A percentile compares a stretch with the other conserved stretches of the same genome.
Evolutionary conservation across 1,140 invertebrate genomes (phyloP).

Genomic region (Hetaerina americana): DNA sequence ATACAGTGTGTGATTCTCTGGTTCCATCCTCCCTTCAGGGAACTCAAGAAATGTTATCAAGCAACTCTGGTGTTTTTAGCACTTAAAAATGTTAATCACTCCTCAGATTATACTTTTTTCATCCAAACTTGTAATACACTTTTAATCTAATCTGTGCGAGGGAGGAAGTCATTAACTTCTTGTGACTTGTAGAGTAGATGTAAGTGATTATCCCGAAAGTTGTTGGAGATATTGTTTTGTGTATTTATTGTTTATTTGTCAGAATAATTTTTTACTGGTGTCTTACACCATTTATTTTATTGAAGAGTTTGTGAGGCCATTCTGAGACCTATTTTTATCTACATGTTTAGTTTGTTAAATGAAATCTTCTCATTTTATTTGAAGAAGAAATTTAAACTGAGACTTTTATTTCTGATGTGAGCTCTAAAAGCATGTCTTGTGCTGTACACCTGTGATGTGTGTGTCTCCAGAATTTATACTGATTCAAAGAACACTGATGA

Average conservation of each 20-base stretch:
- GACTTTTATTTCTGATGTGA: too few species aligned
- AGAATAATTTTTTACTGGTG: background rate
- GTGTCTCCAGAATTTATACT: too few species aligned
- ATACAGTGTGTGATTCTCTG: background rate
- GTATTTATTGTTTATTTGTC: background rate
- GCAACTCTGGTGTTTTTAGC: background rate
- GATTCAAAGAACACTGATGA: too few species aligned
- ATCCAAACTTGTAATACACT: background rate
- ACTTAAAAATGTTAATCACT: background rate
- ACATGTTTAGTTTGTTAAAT: background rate
- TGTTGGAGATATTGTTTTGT: background rate
- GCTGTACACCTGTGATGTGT: too few species aligned
- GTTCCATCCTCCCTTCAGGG: background rate
- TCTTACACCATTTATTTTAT: background rate
- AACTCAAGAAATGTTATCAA: background rate
- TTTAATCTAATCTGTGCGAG: background rate
- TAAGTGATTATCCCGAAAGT: background rate
- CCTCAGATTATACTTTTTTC: background rate
- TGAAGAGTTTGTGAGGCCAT: background rate
- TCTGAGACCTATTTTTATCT: background rate
- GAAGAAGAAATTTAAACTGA: too few species aligned
- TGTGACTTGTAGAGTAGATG: background rate
- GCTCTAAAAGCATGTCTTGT: too few species aligned
- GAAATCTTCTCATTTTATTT: background rate
- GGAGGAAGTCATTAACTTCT: background rate